These are phyloP conservation scores for Acanthopagrus latus DNA, from an alignment of 2,797 vertebrate genomes.

Conservation along the genomic window DNA sequence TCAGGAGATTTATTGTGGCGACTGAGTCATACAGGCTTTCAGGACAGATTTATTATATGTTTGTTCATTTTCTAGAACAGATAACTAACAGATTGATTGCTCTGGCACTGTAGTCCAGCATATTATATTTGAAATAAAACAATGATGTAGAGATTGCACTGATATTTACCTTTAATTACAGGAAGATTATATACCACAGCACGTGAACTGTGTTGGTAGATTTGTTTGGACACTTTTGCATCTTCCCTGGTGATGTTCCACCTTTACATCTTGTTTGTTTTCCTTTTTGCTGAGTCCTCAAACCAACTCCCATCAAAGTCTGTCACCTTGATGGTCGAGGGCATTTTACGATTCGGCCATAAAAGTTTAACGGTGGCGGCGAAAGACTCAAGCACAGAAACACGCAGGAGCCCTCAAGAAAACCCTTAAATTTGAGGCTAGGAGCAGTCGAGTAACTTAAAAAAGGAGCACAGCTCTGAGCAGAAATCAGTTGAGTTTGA, in stretches of 20 bases:
- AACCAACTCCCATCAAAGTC: no score
- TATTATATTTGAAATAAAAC: not conserved
- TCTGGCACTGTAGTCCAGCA: not conserved
- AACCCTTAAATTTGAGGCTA: no score
- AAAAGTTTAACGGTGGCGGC: not conserved
- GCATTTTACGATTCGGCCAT: not conserved
- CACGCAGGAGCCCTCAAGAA: no score
- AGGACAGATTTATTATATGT: not conserved
- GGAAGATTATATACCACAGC: not conserved
- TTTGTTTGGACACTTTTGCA: not conserved
- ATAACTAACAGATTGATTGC: not conserved
- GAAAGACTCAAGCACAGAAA: not conserved
- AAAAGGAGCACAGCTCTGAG: no score
- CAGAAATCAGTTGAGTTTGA: no score
- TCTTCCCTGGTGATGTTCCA: not conserved
- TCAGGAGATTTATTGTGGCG: constrained; percentile 10
- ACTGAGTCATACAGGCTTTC: constrained; percentile 2
- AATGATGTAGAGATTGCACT: not conserved
- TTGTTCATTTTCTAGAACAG: not conserved
- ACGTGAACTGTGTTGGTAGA: not conserved
- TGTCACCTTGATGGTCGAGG: not conserved
- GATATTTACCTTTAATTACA: not conserved
- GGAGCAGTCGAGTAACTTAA: no score
- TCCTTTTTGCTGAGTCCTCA: no score
- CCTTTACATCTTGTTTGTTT: not conserved